Conservation (phyloP, 2,113 vertebrate species). For the Tyto alba region DNA sequence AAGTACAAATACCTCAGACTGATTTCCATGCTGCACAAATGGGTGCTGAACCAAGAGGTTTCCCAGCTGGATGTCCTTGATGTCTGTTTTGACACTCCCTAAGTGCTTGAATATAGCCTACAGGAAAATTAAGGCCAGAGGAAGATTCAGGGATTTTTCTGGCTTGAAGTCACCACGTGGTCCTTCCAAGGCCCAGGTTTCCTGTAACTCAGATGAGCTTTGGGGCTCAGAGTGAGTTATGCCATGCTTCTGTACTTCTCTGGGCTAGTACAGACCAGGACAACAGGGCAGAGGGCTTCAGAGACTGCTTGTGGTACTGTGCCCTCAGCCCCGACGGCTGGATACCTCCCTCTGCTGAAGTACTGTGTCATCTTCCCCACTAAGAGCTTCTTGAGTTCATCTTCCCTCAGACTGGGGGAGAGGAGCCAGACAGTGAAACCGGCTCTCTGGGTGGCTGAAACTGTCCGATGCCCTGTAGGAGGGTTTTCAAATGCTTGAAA, state of each 20-base stretch:
- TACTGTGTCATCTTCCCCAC: fast-evolving
- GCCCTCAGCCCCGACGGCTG: not conserved
- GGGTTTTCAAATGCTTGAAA: not conserved
- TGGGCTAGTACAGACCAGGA: not conserved
- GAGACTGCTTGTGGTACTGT: not conserved
- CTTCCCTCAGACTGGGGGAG: not conserved
- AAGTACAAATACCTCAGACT: not conserved
- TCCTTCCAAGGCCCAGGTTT: not conserved
- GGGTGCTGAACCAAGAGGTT: not conserved
- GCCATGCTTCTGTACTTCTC: not conserved
- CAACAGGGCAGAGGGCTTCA: not conserved
- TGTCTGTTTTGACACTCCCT: not conserved
- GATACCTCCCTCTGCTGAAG: not conserved
- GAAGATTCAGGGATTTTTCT: not conserved
- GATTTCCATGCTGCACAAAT: not conserved
- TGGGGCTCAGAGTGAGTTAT: not conserved
- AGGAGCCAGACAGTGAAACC: not conserved
- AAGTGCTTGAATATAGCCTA: not conserved
- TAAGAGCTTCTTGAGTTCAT: not conserved
- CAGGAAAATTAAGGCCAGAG: not conserved
- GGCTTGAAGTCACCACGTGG: not conserved
- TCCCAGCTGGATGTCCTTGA: not conserved
- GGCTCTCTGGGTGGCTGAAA: not conserved
- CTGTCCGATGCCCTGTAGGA: not conserved
- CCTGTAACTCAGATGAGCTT: not conserved